Conservation (phyloP, 2,113 vertebrate genomes). For the Nycticorax nycticorax region DNA sequence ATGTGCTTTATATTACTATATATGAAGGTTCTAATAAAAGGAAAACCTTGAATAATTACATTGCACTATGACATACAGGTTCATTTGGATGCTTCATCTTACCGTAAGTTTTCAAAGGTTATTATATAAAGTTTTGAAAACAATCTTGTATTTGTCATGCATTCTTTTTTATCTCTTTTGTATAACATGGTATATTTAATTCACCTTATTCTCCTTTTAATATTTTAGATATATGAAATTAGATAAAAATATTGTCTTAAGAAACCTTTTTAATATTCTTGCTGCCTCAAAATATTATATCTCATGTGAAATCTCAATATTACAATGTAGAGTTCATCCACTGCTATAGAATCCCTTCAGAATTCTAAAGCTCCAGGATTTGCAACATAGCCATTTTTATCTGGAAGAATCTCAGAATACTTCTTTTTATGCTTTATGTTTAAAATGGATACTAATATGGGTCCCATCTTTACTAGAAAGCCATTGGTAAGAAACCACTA, state of each 20-base stretch:
- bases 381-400: neutral
- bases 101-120: neutral
- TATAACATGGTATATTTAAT: neutral
- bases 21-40: neutral
- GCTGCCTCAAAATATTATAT: neutral
- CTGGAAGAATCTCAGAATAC: neutral
- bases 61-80: neutral
- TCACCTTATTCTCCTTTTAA: neutral
- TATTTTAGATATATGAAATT: neutral
- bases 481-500: neutral
- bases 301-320: neutral
- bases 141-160: neutral
- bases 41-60: neutral
- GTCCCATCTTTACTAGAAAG: neutral
- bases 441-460: neutral
- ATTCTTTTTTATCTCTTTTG: neutral
- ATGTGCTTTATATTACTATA: neutral
- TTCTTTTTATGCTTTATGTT: neutral
- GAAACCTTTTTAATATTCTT: neutral
- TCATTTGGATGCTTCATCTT: neutral
- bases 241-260: neutral
- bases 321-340: neutral
- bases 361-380: neutral
- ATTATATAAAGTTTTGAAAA: neutral
- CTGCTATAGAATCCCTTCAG: neutral